Evolutionary conservation across 2,797 vertebrate species (phyloP).

Genomic region (Acestrorhynchus altus): DNA sequence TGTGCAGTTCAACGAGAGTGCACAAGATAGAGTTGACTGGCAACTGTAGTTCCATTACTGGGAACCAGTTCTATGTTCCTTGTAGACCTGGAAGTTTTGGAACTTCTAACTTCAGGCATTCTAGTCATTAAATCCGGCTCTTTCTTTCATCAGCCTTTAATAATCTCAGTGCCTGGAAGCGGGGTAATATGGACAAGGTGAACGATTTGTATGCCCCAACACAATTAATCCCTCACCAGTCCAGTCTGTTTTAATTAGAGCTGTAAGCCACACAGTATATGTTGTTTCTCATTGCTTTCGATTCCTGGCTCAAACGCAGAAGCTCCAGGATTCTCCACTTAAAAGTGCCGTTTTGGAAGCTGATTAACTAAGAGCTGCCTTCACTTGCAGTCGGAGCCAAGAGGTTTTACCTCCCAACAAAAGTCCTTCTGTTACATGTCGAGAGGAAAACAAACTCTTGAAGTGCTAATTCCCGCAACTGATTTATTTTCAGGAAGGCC

Average conservation of each 20-base stretch:
- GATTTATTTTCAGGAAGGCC: constrained; percentile 69
- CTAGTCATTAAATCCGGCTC: not conserved
- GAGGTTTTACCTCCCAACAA: constrained; percentile 42
- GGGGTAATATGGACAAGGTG: not conserved
- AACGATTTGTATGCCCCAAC: too few relatives aligned
- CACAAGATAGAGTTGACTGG: too few relatives aligned
- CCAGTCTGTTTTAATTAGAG: constrained; percentile 1
- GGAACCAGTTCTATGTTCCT: too few relatives aligned
- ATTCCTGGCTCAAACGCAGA: not conserved
- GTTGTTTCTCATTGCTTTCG: not conserved
- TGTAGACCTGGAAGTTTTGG: not conserved
- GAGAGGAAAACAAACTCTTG: constrained; percentile 60
- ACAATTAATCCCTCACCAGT: not conserved
- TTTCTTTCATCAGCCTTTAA: not conserved
- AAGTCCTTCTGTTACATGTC: constrained; percentile 24
- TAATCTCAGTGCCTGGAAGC: not conserved
- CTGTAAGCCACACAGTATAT: not conserved
- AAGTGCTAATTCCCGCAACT: constrained; percentile 64
- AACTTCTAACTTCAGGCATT: not conserved
- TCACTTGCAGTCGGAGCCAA: constrained; percentile 34
- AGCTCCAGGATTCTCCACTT: not conserved
- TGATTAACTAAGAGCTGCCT: constrained; percentile 36
- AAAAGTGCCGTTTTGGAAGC: constrained; percentile 5
- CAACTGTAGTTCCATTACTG: too few relatives aligned
- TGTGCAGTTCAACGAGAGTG: too few relatives aligned